Percentiles rank a stretch among this genome's conserved stretches.
Conservation (phyloP, 2,113 vertebrate species). For the Cyrtonyx montezumae region DNA sequence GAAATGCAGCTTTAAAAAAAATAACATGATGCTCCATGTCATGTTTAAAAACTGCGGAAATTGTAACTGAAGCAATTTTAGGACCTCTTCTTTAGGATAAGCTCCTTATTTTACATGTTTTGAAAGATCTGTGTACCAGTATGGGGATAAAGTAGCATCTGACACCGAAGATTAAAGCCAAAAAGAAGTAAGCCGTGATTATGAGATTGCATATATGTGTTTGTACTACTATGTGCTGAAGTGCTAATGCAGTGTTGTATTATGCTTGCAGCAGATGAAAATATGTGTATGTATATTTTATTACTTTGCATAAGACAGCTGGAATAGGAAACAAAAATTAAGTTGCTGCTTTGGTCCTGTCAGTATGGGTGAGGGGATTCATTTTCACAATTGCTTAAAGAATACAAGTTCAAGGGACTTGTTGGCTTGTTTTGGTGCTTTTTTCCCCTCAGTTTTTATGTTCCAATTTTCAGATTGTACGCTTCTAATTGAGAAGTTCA, state of each 20-base stretch:
- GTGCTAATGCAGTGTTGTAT: constrained; percentile 3
- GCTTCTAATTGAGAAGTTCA: background rate
- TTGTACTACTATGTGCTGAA: background rate
- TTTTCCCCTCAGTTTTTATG: background rate
- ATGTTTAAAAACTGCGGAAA: background rate
- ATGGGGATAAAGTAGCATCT: constrained; percentile 52
- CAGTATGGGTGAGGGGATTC: background rate
- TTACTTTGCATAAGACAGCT: constrained; percentile 36
- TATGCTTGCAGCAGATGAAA: constrained; percentile 49
- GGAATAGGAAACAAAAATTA: background rate
- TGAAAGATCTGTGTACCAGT: background rate
- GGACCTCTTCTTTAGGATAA: constrained; percentile 18
- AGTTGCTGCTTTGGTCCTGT: background rate
- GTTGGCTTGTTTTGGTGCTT: background rate
- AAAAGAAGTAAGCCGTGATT: constrained; percentile 9
- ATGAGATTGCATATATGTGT: constrained; percentile 2
- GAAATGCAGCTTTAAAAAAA: background rate
- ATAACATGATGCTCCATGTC: background rate
- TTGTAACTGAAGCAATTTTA: constrained; percentile 32
- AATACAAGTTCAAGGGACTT: background rate
- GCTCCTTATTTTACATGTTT: constrained; percentile 38
- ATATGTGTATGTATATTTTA: constrained; percentile 58
- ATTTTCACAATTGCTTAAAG: background rate
- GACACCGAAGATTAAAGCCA: constrained; percentile 58
- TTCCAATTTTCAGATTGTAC: background rate